Conservation (phyloP, 2,797 vertebrate species). For the Argyrosomus regius region DNA sequence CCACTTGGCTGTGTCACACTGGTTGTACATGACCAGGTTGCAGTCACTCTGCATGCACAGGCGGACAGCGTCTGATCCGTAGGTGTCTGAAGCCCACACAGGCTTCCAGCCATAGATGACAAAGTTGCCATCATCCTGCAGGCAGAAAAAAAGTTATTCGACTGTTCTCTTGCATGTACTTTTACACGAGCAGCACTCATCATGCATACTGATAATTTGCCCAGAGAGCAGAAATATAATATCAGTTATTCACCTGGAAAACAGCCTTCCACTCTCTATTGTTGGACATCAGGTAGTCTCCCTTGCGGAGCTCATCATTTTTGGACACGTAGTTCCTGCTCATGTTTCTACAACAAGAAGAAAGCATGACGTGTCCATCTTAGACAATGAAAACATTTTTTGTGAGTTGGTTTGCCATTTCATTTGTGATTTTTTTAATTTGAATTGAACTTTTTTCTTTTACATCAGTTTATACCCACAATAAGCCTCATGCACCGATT, state of each 20-base stretch:
- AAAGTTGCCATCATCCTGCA: slow-evolving; percentile 67
- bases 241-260: slow-evolving; percentile 51
- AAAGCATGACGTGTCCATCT: background rate
- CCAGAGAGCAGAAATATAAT: too few relatives aligned
- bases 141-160: background rate
- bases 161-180: background rate
- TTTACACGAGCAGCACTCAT: background rate
- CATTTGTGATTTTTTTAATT: too few relatives aligned
- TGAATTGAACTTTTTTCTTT: too few relatives aligned
- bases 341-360: slow-evolving; percentile 56
- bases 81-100: slow-evolving; percentile 49
- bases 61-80: fast-evolving
- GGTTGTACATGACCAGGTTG: slow-evolving; percentile 71
- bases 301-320: slow-evolving; percentile 47
- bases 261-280: slow-evolving; percentile 46
- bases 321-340: slow-evolving; percentile 61
- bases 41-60: slow-evolving; percentile 67
- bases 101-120: slow-evolving; percentile 66
- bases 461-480: too few relatives aligned
- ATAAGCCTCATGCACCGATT: too few relatives aligned
- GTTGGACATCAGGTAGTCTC: slow-evolving; percentile 60
- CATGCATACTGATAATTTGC: background rate
- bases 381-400: too few relatives aligned
- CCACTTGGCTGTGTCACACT: fast-evolving
- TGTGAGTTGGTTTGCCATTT: too few relatives aligned